Evolutionary conservation across 1,140 invertebrate genomes (phyloP).

Genomic region (Drosophila dunni): DNA sequence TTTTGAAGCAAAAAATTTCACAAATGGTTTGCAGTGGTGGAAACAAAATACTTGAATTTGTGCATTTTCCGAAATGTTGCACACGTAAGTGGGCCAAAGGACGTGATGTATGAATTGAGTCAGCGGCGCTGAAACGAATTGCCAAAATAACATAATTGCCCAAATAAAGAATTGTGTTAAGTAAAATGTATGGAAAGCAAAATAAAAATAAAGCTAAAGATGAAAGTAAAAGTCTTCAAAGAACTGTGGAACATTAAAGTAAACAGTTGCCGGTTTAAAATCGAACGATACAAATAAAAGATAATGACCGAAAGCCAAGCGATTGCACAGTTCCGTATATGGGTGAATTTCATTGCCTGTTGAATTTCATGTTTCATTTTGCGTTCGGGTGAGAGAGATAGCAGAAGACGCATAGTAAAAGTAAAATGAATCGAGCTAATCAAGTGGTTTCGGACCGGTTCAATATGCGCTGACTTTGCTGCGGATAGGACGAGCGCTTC

Average conservation of each 20-base stretch:
- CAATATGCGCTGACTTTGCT: conserved; percentile 27
- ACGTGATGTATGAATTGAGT: conserved; percentile 24
- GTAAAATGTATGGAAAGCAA: not conserved
- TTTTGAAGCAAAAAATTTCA: not conserved
- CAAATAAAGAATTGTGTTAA: not conserved
- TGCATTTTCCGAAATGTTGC: conserved; percentile 70
- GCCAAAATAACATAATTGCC: conserved; percentile 25
- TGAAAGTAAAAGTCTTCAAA: conserved; percentile 58
- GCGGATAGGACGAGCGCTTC: conserved; percentile 5
- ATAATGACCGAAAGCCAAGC: conserved; percentile 1
- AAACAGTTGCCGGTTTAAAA: conserved; percentile 37
- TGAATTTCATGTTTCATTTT: conserved; percentile 51
- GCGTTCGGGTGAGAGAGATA: conserved; percentile 11
- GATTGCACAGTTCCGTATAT: conserved; percentile 20
- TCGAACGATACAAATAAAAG: conserved; percentile 2
- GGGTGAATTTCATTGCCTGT: conserved; percentile 65
- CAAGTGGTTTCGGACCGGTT: conserved; percentile 59
- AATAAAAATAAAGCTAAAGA: conserved; percentile 6
- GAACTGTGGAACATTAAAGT: conserved; percentile 12
- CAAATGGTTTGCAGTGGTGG: conserved; percentile 53
- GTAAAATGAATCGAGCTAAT: conserved; percentile 72
- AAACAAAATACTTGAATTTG: conserved; percentile 58
- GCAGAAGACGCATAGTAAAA: conserved; percentile 12
- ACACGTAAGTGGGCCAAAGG: conserved; percentile 44
- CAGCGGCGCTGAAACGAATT: conserved; percentile 24